Conservation (phyloP, 2,797 vertebrate species). For the Spondyliosoma cantharus region DNA sequence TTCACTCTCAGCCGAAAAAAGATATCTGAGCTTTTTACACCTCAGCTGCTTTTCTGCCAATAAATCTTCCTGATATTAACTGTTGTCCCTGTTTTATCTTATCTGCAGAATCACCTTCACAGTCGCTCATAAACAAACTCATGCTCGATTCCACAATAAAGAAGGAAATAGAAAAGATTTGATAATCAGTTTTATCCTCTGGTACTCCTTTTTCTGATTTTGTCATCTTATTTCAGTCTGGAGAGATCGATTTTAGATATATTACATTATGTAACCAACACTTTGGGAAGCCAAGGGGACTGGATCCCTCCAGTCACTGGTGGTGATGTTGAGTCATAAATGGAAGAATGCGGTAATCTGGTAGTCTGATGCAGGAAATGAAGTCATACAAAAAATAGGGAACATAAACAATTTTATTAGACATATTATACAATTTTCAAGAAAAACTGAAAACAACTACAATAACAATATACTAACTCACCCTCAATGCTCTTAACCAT, state of each 20-base stretch:
- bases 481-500: too few species aligned
- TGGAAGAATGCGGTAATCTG: too few species aligned
- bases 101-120: not conserved
- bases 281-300: not conserved
- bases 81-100: not conserved
- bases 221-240: not conserved
- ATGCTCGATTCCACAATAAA: not conserved
- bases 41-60: conserved; percentile 4
- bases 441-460: too few species aligned
- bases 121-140: not conserved
- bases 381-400: too few species aligned
- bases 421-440: too few species aligned
- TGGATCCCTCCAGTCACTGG: not conserved
- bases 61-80: conserved; percentile 13
- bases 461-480: too few species aligned
- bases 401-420: too few species aligned
- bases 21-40: conserved; percentile 12
- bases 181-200: not conserved
- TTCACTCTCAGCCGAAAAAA: conserved; percentile 4
- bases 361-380: too few species aligned
- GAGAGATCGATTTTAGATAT: not conserved
- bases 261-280: not conserved
- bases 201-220: not conserved
- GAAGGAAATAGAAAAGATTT: not conserved
- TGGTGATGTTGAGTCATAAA: not conserved